Conservation (phyloP, 2,113 vertebrate species). For the Colossoma macropomum region DNA sequence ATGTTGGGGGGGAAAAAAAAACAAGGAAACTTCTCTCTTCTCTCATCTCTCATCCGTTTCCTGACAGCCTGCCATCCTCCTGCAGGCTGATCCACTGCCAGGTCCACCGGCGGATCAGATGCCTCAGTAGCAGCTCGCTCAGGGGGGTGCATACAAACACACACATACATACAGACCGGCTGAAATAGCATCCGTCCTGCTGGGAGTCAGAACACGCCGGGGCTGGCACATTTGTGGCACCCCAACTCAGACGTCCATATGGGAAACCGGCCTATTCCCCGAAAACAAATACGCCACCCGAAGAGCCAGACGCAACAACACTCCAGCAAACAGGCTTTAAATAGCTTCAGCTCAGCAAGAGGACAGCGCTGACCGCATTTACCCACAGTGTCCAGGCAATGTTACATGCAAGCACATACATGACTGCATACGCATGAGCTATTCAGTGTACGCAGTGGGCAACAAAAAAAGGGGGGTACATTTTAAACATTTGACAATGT, state of each 20-base stretch:
- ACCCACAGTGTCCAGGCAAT: background rate
- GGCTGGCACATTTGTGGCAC: slow-evolving; percentile 38
- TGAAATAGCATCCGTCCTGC: slow-evolving; percentile 39
- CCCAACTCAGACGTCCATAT: slow-evolving; percentile 35
- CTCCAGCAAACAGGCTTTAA: slow-evolving; percentile 14
- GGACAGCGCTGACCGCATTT: background rate
- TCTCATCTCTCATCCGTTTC: slow-evolving; percentile 15
- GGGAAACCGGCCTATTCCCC: slow-evolving; percentile 19
- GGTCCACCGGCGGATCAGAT: slow-evolving; percentile 32
- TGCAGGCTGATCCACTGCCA: slow-evolving; percentile 41
- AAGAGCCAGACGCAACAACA: slow-evolving; percentile 17
- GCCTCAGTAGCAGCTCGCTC: slow-evolving; percentile 31
- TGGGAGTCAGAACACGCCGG: slow-evolving; percentile 34
- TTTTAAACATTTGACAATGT: no score
- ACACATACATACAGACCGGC: background rate
- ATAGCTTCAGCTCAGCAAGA: slow-evolving; percentile 1
- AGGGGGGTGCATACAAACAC: slow-evolving; percentile 1
- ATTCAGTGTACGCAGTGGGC: no score
- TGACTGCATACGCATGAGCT: background rate
- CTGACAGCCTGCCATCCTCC: slow-evolving; percentile 35
- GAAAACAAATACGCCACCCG: slow-evolving; percentile 9
- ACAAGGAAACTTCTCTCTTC: slow-evolving; percentile 25
- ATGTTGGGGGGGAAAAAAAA: background rate
- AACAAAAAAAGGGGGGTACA: no score
- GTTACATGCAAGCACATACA: background rate